These are phyloP conservation scores for Lepisosteus osseus DNA, from an alignment of 2,113 vertebrate species.

Conservation along the genomic window DNA sequence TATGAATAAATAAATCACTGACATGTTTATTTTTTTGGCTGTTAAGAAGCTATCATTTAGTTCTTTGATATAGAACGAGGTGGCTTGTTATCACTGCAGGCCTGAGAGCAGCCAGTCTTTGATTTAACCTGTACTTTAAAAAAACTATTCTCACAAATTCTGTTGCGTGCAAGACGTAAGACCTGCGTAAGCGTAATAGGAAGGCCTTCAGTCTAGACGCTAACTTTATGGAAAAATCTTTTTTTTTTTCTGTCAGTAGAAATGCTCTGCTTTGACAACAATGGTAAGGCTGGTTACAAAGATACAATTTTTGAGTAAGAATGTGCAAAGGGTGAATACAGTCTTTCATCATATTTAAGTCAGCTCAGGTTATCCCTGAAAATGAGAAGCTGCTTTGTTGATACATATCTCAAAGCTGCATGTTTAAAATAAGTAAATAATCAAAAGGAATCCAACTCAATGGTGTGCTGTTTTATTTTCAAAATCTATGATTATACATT, in stretches of 20 bases:
- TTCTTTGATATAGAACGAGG: too few species aligned
- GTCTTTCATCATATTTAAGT: constrained; percentile 8
- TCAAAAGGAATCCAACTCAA: constrained; percentile 48
- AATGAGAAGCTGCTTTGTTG: constrained; percentile 8
- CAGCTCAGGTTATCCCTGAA: constrained; percentile 5
- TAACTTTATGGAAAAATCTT: not conserved
- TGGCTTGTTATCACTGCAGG: too few species aligned
- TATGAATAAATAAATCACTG: too few species aligned
- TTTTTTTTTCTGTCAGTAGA: not conserved
- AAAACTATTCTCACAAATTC: too few species aligned
- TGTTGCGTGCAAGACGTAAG: too few species aligned
- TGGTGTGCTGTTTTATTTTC: constrained; percentile 52
- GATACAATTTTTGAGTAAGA: too few species aligned
- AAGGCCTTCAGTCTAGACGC: not conserved
- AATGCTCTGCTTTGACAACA: too few species aligned
- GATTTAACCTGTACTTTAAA: too few species aligned
- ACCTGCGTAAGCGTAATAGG: not conserved
- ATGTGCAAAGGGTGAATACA: not conserved
- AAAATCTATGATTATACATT: constrained; percentile 64
- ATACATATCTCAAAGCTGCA: constrained; percentile 27
- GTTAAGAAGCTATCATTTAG: too few species aligned
- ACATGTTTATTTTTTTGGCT: too few species aligned
- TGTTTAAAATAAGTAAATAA: constrained; percentile 41
- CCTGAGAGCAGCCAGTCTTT: too few species aligned
- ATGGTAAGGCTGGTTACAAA: too few species aligned